Percentiles rank a stretch among this genome's conserved stretches.
These are phyloP conservation scores for Pantherophis guttatus DNA, from an alignment of 2,113 vertebrate species.

Conservation along the genomic window DNA sequence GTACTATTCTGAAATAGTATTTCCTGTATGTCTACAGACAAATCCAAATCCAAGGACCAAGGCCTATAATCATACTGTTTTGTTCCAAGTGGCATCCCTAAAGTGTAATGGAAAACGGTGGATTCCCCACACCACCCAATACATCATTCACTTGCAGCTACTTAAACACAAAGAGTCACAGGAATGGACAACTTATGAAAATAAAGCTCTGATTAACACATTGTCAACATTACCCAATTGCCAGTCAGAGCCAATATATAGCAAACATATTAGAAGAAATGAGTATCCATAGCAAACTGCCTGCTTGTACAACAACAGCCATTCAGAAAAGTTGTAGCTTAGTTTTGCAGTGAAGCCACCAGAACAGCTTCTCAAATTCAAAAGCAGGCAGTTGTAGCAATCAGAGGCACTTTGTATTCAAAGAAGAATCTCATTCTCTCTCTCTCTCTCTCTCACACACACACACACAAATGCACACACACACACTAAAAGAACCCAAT, in stretches of 20 bases:
- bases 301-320: background rate
- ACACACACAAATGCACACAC: background rate
- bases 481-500: background rate
- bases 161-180: background rate
- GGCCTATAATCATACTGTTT: background rate
- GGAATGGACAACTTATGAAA: background rate
- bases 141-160: background rate
- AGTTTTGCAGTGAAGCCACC: background rate
- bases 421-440: background rate
- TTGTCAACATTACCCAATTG: background rate
- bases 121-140: background rate
- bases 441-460: too few relatives aligned
- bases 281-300: background rate
- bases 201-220: background rate
- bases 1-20: background rate
- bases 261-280: background rate
- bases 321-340: background rate
- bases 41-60: background rate
- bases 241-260: background rate
- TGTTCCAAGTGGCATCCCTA: background rate
- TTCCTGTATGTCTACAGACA: background rate
- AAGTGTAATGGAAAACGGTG: background rate
- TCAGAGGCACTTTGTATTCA: slow-evolving; percentile 10
- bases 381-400: background rate
- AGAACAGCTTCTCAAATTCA: background rate